These are phyloP conservation scores for Caenorhabditis tropicalis DNA, from an alignment of 1,140 invertebrate species.

Conservation along the genomic window DNA sequence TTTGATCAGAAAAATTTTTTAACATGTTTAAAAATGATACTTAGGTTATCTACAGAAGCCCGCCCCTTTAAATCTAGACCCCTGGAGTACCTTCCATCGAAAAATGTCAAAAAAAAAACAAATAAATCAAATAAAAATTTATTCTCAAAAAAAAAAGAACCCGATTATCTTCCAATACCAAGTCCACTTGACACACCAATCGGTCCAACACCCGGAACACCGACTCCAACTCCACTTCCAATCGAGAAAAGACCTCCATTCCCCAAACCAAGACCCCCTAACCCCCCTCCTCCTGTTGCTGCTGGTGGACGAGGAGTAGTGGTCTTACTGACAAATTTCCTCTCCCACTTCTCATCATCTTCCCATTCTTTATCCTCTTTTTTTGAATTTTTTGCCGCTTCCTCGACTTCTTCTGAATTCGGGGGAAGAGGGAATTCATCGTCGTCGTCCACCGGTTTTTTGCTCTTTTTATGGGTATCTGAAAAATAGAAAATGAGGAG, in stretches of 20 bases:
- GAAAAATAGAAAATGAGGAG: neutral
- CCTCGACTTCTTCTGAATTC: neutral
- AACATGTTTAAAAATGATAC: too few relatives aligned
- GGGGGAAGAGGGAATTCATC: neutral
- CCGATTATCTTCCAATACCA: constrained; percentile 34
- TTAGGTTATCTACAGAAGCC: too few relatives aligned
- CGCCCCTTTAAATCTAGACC: too few relatives aligned
- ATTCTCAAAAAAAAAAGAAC: too few relatives aligned
- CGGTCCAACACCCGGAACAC: constrained; percentile 34
- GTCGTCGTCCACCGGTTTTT: neutral
- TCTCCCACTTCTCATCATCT: constrained; percentile 8
- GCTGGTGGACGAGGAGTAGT: neutral
- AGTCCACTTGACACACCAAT: constrained; percentile 46
- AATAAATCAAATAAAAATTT: too few relatives aligned
- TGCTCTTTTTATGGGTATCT: neutral
- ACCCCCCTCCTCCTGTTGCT: neutral
- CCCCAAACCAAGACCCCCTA: constrained; percentile 15
- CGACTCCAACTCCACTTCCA: constrained; percentile 18
- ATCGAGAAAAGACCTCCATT: constrained; percentile 23
- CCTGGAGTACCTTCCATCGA: too few relatives aligned
- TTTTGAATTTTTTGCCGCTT: neutral
- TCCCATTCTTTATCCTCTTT: constrained; percentile 1
- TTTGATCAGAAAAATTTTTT: too few relatives aligned
- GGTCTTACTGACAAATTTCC: neutral
- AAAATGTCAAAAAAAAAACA: too few relatives aligned